phyloP scores from a whole-genome alignment of 2,888 invertebrate species.

The Lucinisca nassula region DNA sequence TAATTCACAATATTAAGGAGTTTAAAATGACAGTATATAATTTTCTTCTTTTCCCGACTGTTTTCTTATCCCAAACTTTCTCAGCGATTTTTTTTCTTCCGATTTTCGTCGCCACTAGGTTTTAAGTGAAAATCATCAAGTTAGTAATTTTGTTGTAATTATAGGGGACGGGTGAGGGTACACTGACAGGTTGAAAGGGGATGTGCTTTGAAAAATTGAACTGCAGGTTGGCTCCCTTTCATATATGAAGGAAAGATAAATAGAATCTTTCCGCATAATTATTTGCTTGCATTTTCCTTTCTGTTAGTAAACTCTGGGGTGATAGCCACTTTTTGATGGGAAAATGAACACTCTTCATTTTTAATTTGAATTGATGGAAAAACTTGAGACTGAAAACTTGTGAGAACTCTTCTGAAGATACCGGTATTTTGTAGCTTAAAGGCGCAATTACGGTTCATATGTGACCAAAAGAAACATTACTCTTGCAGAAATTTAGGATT shows the following conservation, averaged over 20 bases:
- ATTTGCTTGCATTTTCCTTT: conserved; percentile 57
- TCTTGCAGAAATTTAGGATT: too few species aligned
- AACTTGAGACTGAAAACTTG: conserved; percentile 15
- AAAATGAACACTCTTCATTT: conserved; percentile 59
- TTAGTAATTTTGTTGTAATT: conserved; percentile 71
- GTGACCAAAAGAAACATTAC: too few species aligned
- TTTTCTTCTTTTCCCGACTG: conserved; percentile 65
- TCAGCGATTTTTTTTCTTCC: conserved; percentile 50
- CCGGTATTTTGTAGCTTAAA: too few species aligned
- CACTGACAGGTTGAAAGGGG: conserved; percentile 55
- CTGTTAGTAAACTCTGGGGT: conserved; percentile 54
- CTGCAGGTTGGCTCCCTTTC: conserved; percentile 69
- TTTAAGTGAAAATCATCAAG: conserved; percentile 48
- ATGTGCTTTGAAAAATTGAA: conserved; percentile 61
- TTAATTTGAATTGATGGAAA: conserved; percentile 47
- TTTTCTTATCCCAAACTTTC: conserved; percentile 47
- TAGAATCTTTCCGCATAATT: conserved; percentile 42
- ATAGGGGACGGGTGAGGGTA: conserved; percentile 53
- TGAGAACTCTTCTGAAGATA: background rate
- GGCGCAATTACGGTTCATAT: too few species aligned
- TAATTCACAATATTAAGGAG: conserved; percentile 24
- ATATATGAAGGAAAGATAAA: conserved; percentile 66
- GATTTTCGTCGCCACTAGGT: conserved; percentile 51
- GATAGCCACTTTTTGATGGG: conserved; percentile 31
- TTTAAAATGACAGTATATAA: conserved; percentile 46